Evolutionary conservation across 1,140 invertebrate genomes (phyloP).

Genomic region (Diabrotica virgifera): DNA sequence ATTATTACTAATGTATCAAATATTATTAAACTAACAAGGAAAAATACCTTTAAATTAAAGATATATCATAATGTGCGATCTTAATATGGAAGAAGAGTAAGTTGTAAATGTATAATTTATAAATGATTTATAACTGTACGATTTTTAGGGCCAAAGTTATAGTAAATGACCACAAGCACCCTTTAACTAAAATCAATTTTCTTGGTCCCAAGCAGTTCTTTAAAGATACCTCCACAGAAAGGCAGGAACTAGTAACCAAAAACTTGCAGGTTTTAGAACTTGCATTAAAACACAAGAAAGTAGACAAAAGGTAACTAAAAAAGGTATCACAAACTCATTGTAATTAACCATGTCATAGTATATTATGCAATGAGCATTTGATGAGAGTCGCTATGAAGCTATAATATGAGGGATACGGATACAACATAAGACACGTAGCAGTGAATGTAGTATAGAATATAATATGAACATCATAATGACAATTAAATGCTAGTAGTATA

Average conservation of each 20-base stretch:
- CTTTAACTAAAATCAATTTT: constrained; percentile 32
- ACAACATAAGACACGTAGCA: too few species aligned
- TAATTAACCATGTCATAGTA: background rate
- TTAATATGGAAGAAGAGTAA: background rate
- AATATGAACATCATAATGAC: too few species aligned
- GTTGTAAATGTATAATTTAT: background rate
- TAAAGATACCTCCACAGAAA: constrained; percentile 23
- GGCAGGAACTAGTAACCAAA: constrained; percentile 19
- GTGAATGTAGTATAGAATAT: too few species aligned
- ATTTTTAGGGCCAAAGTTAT: constrained; percentile 30
- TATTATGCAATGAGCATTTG: too few species aligned
- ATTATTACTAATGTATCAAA: too few species aligned
- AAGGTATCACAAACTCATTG: background rate
- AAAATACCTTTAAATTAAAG: too few species aligned
- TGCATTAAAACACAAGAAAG: constrained; percentile 28
- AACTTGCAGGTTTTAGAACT: constrained; percentile 25
- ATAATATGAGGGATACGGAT: too few species aligned
- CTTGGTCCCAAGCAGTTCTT: constrained; percentile 32
- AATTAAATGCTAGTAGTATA: too few species aligned
- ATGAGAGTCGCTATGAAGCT: too few species aligned
- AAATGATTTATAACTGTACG: background rate
- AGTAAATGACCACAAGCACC: constrained; percentile 35
- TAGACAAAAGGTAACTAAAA: constrained; percentile 36
- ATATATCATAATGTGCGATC: too few species aligned
- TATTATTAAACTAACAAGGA: too few species aligned